phyloP scores from a whole-genome alignment of 2,797 vertebrate genomes.

The Gouania willdenowi region DNA sequence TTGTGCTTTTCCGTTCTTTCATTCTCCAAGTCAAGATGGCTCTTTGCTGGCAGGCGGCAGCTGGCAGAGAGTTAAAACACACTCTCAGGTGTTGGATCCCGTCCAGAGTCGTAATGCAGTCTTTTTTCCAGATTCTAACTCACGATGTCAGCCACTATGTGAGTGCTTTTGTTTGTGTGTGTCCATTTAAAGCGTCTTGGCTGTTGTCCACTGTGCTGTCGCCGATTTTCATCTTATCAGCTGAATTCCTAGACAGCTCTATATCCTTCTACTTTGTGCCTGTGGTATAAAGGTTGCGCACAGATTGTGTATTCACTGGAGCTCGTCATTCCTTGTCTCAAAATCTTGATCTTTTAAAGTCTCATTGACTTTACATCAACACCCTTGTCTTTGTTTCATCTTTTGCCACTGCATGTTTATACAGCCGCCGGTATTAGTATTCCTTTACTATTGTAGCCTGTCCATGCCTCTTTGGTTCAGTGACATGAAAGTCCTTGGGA shows the following conservation, averaged over 20 bases:
- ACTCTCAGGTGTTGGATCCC: slow-evolving; percentile 14
- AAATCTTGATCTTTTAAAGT: too few species aligned
- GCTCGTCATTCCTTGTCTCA: too few species aligned
- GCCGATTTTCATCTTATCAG: slow-evolving; percentile 27
- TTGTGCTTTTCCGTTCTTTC: too few species aligned
- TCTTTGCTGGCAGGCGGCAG: slow-evolving; percentile 20
- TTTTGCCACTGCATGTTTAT: too few species aligned
- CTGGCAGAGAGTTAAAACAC: slow-evolving; percentile 10
- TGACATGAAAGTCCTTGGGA: too few species aligned
- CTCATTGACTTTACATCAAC: too few species aligned
- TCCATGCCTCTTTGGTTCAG: too few species aligned
- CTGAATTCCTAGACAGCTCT: slow-evolving; percentile 22
- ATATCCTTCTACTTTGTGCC: slow-evolving; percentile 2
- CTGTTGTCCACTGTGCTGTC: slow-evolving; percentile 38
- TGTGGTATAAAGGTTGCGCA: too few species aligned
- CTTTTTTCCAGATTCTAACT: slow-evolving; percentile 23
- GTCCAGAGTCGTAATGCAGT: slow-evolving; percentile 40
- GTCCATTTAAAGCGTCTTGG: slow-evolving; percentile 26
- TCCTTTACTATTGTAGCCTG: too few species aligned
- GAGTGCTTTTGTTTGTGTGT: slow-evolving; percentile 1
- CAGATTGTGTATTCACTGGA: too few species aligned
- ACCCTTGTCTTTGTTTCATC: too few species aligned
- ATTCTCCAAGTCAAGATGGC: not conserved
- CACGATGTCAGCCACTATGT: slow-evolving; percentile 21
- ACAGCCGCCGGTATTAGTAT: too few species aligned